Evolutionary conservation across 1,140 invertebrate species (phyloP), one percentile per base, ranked within the genome.

Genomic region (Chelonus insularis): DNA sequence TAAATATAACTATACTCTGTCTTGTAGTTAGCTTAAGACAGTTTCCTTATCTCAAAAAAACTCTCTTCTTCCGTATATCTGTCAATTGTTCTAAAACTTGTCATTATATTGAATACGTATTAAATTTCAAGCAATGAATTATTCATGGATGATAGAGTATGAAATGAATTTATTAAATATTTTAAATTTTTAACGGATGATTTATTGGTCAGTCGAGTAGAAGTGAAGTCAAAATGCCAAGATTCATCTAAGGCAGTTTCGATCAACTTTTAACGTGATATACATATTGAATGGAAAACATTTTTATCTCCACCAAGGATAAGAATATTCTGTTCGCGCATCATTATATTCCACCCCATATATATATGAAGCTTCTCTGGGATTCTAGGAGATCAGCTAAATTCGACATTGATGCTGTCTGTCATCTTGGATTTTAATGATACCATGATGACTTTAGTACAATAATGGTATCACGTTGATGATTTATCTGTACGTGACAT

Each of bases 261-360:
- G 60, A 66, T 66, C 57, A 41, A 18, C 57, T 54, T 29, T 50
- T 55, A 62, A 66, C 64, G 64, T 66, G 64, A 66, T 63, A 52
- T 57, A 60, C 64, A 66, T 66, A 66, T 63, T 37, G 25, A 50
- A 66, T 50, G 60, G 60, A 60, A 58, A 21, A 29, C 39, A 20
- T 57, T 51, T 60, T 66, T 60, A 66, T 66, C 57, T 51, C 43
- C 36, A 14, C n/a, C 54, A 18, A 55, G 56, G 25, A 50, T 56
- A 52, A 58, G 16, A 50, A 37, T 20, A 25, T 61, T 60, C 32
- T 55, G 25, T 55, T 48, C 23, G 23, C 37, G 37, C 20, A 1
- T 43, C 41, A n/a, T 57, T 57, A 57, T 57, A 45, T 48, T 54
- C 29, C 51, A 45, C 52, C 32, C 51, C 18, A 32, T 16, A 9